phyloP scores from a whole-genome alignment of 2,113 vertebrate genomes.

The Pseudorasbora parva region DNA sequence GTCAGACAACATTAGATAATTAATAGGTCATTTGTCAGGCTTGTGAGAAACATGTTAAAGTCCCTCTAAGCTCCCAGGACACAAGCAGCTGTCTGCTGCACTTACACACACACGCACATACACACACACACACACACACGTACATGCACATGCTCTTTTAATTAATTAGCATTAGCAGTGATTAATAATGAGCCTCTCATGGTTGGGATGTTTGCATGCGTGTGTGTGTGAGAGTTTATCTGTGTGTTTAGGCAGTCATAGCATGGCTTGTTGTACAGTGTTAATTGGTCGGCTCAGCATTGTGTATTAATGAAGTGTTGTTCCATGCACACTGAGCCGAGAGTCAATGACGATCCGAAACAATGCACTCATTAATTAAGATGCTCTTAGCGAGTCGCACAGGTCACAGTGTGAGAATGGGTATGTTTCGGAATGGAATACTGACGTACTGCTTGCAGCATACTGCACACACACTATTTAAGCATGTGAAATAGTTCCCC shows the following conservation, averaged over 20 bases:
- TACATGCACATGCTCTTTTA: constrained; percentile 79
- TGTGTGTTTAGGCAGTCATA: constrained; percentile 71
- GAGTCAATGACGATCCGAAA: constrained; percentile 60
- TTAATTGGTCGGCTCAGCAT: constrained; percentile 87
- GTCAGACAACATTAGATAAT: constrained; percentile 99
- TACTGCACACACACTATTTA: neutral
- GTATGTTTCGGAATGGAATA: neutral
- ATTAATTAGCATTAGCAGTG: constrained; percentile 99
- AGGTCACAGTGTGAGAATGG: constrained; percentile 17
- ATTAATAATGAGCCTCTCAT: constrained; percentile 91
- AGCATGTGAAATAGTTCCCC: neutral
- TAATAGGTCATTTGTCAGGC: constrained; percentile 99
- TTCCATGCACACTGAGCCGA: constrained; percentile 67
- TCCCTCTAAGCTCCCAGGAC: constrained; percentile 91
- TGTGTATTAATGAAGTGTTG: constrained; percentile 80
- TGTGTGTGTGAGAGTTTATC: constrained; percentile 33
- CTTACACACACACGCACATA: constrained; percentile 64
- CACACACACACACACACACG: too few species aligned
- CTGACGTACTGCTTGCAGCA: neutral
- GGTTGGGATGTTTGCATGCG: constrained; percentile 63
- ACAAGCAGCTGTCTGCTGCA: constrained; percentile 87
- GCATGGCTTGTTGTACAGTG: constrained; percentile 87
- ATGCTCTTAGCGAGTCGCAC: constrained; percentile 60
- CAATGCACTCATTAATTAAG: constrained; percentile 75
- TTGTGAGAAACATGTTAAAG: constrained; percentile 96